Base-by-base conservation (phyloP, 2,888 invertebrate species). In the Caenorhabditis sp. region DNA sequence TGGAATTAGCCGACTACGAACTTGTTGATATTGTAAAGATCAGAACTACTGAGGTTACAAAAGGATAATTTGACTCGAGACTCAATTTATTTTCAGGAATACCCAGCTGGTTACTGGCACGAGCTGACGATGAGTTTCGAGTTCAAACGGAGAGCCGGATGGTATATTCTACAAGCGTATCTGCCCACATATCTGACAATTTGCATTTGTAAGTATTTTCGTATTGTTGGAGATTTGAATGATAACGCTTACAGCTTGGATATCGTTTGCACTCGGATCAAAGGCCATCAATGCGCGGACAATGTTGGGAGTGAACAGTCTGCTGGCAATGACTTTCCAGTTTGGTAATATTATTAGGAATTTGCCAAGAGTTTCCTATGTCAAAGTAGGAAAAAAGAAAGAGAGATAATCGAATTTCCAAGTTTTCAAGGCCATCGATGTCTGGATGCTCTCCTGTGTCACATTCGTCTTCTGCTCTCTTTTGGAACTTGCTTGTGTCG, bases 71-170 rank as follows among this genome's bases (percentile, higher is more conserved):
- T 9, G 3, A 50, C 9, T 56, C 15, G n/a, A 13, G 26, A n/a
- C n/a, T n/a, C n/a, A n/a, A 18, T 40, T 44, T 61, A 15, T 18
- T 53, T 77, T n/a, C 77, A 90, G 89, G 85, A 85, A 51, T 91
- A 91, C 82, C 91, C 91, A 1, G 91, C 91, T n/a, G 91, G 91
- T 13, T 88, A 84, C 61, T 91, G 91, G 91, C 91, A 91, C 80
- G 91, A 91, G 67, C 77, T 91, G 67, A 90, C 91, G 18, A 90
- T 91, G 90, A 85, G 80, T 58, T 91, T 91, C 67, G 89, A 89
- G 74, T 91, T 91, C 80, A 88, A 89, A 78, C 77, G 91, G 32
- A 40, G 91, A 9, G 91, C 90, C 18, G 91, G 91, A 44, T 91
- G 91, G 91, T 91, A 90, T 74, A 91, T 91, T 69, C 80, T 91